Percentiles rank a stretch among this genome's conserved stretches.
Evolutionary conservation across 2,797 vertebrate species (phyloP).

Genomic region (Periparus ater): DNA sequence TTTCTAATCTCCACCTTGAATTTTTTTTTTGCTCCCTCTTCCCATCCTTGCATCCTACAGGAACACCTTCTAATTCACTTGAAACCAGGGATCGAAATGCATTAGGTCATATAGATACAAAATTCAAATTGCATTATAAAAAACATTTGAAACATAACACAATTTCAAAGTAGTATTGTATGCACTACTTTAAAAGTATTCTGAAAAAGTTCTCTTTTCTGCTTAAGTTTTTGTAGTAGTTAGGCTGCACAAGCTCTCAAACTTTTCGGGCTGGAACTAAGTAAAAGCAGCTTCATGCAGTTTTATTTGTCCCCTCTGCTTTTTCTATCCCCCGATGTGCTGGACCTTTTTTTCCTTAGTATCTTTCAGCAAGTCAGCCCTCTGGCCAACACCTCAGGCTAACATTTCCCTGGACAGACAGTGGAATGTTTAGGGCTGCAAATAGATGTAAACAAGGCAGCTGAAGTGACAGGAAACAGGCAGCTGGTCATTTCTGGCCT

Average conservation of each 20-base stretch:
- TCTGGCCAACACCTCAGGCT: background rate
- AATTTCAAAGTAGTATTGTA: background rate
- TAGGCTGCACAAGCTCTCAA: background rate
- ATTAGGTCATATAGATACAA: background rate
- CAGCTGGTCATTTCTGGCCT: background rate
- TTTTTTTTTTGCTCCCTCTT: background rate
- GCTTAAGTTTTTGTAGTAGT: background rate
- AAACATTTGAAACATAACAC: background rate
- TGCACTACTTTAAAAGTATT: background rate
- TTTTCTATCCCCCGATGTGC: background rate
- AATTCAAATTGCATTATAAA: background rate
- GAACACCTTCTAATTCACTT: background rate
- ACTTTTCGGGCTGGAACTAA: background rate
- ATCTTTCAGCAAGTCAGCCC: background rate
- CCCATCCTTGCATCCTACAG: background rate
- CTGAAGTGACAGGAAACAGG: background rate
- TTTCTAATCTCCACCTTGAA: background rate
- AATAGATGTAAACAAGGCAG: background rate
- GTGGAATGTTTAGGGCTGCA: background rate
- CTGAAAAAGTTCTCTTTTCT: background rate
- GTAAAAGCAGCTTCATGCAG: background rate
- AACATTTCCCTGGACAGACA: background rate
- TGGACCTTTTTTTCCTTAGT: background rate
- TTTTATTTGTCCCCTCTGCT: background rate
- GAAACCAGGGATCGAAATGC: background rate